Percentiles rank a stretch among this genome's conserved stretches.
Evolutionary conservation across 35 echinoderm and acorn worm genomes (phyloP).

Genomic region (Heliocidaris tuberculata): DNA sequence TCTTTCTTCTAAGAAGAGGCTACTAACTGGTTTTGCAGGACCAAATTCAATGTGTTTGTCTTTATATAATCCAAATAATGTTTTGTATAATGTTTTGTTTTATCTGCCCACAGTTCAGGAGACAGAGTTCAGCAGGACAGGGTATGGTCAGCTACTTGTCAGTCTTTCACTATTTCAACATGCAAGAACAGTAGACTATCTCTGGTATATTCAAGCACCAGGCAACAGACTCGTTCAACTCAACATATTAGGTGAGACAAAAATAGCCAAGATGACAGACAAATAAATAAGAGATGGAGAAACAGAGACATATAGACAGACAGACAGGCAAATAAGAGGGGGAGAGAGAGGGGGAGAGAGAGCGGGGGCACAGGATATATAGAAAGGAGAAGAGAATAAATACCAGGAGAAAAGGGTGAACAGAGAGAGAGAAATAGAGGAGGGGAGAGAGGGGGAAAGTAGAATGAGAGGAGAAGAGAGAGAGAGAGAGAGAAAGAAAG

Average conservation of each 20-base stretch:
- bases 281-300: background rate
- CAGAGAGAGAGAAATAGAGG: background rate
- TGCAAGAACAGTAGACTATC: background rate
- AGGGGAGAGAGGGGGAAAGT: background rate
- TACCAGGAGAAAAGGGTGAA: no score
- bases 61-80: background rate
- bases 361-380: background rate
- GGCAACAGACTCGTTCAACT: background rate
- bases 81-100: background rate
- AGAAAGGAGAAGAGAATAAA: background rate
- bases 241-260: background rate
- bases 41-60: background rate
- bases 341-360: no score
- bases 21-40: no score
- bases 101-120: background rate
- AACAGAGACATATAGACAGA: no score
- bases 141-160: background rate
- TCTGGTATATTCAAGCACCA: conserved; percentile 14
- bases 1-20: no score
- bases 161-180: background rate
- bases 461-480: background rate
- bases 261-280: background rate
- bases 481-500: no score
- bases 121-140: background rate
- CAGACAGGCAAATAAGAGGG: no score